Base-by-base conservation (phyloP, 2,888 invertebrate species). In the Aleiodes leptofemur region DNA sequence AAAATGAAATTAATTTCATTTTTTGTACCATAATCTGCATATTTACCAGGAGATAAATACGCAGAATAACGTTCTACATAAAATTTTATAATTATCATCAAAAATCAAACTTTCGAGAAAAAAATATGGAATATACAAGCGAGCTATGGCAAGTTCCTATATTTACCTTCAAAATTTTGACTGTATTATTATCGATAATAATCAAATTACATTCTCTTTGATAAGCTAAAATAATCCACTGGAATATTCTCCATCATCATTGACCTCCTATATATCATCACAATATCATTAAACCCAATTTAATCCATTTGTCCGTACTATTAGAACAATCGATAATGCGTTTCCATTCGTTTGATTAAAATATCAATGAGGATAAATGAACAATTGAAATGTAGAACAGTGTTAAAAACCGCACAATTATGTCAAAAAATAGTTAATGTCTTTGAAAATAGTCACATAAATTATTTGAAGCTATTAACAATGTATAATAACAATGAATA, bases 281-380 rank as follows among this genome's bases (percentile, higher is more conserved):
- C 31, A 69, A 56, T 56, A 34, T n/a, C 38, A 34, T 69, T 53
- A 34, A 69, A 69, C 69, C 16, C 53, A 56, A 34, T 69, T 31
- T 53, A 56, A 13, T 16, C 31, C 13, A 14, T 43, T n/a, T 43
- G 43, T 43, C 0, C n/a, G 5, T 38, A 29, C 9, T 48, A 48
- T 29, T 14, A 48, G 16, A 69, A 29, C 13, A 56, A 43, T 38
- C 53, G 38, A 69, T 55, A 53, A 69, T n/a, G 69, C 16, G 51
- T 69, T 34, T 69, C 5, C 34, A 55, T 38, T 11, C 43, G 16
- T 23, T 34, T 53, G 9, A 31, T 55, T 23, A 29, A 69, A 69
- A 38, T 38, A 56, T 55, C 16, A 38, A 38, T 38, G 56, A 55
- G 9, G 23, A 55, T 13, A 69, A 55, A 55, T 55, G 56, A 23